Base-by-base conservation (phyloP, 2,113 vertebrate species). In the Notothenia coriiceps region DNA sequence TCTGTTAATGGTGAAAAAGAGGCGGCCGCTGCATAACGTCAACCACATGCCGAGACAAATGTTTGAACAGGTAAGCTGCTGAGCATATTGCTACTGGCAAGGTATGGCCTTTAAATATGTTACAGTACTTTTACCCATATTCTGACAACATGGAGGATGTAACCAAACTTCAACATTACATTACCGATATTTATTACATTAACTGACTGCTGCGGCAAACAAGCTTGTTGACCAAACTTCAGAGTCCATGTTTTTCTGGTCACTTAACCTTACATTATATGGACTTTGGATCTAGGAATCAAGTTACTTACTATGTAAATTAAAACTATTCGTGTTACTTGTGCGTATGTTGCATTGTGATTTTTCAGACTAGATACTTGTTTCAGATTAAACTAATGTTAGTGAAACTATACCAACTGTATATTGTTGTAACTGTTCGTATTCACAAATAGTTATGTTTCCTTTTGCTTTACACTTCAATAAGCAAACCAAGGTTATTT, bases 401-500 rank as follows among this genome's bases (percentile, higher is more conserved):
- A 15, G 0, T 52, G 14, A 73, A 54, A 47, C 35, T 40, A 40
- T 40, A 10, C 2, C 47, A 67, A 49, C 3, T n/a, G 35, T 7
- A 15, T 68, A 62, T 47, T 54, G 4, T 40, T 60, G 0, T 64
- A 51, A 54, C 33, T 60, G 7, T 54, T 47, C n/a, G 54, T 61
- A 54, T 59, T 49, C 40, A 72, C 8, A 72, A 60, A 65, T 17
- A 55, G 70, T 3, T 29, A 5, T 54, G 12, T n/a, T 70, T 50
- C 9, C 51, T 40, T 70, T 29, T 66, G 46, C 35, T 25, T 8
- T 74, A 22, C 1, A 3, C 1, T 0, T 78, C 25, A 71, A 17
- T 40, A 63, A 35, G 15, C 65, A 59, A 59, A 71, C 66, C 82
- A 79, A 84, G 86, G 88, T 90, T 89, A 87, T 80, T 82, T 77